These are phyloP conservation scores for Lucilia cuprina DNA, from an alignment of 1,140 invertebrate genomes.

Conservation along the genomic window DNA sequence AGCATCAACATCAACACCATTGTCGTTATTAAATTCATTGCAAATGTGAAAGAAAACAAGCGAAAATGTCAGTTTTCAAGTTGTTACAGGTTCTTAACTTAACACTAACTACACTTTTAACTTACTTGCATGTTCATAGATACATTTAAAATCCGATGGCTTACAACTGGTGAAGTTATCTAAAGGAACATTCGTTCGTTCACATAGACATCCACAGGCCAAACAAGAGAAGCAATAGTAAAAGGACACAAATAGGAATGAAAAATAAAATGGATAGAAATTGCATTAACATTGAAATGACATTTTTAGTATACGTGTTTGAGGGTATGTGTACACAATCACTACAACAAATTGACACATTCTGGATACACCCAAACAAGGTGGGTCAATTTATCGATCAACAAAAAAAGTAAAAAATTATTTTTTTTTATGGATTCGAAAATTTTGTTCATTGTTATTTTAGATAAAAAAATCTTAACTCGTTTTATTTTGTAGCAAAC, in stretches of 20 bases:
- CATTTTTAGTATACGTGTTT: neutral
- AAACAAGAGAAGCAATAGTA: neutral
- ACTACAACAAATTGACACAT: neutral
- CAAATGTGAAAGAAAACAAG: neutral
- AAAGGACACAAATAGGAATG: neutral
- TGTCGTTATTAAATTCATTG: neutral
- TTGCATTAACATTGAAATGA: conserved; percentile 8
- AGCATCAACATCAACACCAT: neutral
- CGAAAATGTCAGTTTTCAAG: neutral
- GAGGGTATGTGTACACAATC: neutral
- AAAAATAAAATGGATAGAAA: conserved; percentile 4
- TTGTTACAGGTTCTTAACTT: neutral
- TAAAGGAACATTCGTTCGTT: conserved; percentile 35
- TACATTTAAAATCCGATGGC: conserved; percentile 53
- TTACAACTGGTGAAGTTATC: conserved; percentile 54
- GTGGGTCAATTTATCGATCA: neutral
- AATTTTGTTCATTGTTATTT: too few relatives aligned
- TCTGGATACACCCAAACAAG: neutral
- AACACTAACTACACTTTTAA: neutral
- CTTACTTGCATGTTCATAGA: conserved; percentile 51
- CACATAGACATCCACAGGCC: neutral
- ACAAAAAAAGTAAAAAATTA: too few relatives aligned
- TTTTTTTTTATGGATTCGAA: too few relatives aligned
- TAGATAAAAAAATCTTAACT: too few relatives aligned
- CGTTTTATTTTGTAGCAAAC: too few relatives aligned